phyloP scores from a whole-genome alignment of 2,113 vertebrate species.

The Hipposideros armiger region DNA sequence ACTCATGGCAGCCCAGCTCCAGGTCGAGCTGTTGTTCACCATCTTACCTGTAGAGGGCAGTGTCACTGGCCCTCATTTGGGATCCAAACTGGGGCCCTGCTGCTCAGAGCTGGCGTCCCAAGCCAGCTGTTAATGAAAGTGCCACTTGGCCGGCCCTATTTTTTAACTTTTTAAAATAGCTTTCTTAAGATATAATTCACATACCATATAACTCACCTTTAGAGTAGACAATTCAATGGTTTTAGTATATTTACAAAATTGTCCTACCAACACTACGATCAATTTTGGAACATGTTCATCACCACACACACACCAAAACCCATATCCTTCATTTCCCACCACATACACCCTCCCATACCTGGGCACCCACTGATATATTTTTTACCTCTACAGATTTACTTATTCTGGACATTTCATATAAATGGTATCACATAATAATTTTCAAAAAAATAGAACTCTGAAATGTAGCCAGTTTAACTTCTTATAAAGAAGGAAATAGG shows the following conservation, averaged over 20 bases:
- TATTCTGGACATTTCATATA: background rate
- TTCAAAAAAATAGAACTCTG: background rate
- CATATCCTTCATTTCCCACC: background rate
- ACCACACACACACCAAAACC: background rate
- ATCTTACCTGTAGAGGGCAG: too few relatives aligned
- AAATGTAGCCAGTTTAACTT: conserved; percentile 19
- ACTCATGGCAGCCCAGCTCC: too few relatives aligned
- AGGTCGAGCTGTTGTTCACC: too few relatives aligned
- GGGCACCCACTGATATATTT: background rate
- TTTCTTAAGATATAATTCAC: background rate
- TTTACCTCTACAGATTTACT: background rate
- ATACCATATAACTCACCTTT: background rate
- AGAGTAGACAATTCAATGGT: background rate
- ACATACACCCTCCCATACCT: background rate
- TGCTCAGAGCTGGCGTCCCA: too few relatives aligned
- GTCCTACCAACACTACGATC: background rate
- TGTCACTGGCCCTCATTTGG: too few relatives aligned
- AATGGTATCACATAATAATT: background rate
- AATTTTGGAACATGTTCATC: background rate
- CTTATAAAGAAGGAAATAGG: background rate
- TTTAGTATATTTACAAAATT: background rate
- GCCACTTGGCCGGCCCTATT: background rate
- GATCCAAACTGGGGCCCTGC: too few relatives aligned
- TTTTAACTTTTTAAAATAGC: background rate
- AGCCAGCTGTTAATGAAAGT: too few relatives aligned